Conservation (phyloP, 2,113 vertebrate species). For the Apaloderma vittatum region DNA sequence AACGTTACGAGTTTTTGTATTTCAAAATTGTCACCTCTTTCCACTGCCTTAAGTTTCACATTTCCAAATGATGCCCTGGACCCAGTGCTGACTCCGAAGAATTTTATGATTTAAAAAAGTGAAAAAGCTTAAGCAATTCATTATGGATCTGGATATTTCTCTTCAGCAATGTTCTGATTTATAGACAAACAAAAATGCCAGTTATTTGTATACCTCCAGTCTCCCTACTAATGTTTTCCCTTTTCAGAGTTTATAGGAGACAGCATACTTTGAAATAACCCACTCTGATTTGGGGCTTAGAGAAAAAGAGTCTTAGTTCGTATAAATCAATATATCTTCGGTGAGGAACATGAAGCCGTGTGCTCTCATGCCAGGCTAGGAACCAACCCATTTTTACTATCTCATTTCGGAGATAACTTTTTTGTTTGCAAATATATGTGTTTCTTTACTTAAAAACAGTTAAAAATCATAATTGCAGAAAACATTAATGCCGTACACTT, state of each 20-base stretch:
- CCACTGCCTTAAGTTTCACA: background rate
- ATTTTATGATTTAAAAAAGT: background rate
- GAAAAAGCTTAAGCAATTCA: background rate
- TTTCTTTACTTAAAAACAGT: background rate
- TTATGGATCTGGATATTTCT: background rate
- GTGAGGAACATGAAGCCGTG: background rate
- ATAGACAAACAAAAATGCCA: background rate
- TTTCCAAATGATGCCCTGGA: background rate
- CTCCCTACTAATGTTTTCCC: background rate
- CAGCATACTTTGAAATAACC: constrained; percentile 22
- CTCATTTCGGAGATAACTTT: background rate
- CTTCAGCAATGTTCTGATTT: background rate
- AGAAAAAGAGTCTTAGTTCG: constrained; percentile 1
- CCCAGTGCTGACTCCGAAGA: background rate
- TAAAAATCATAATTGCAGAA: background rate
- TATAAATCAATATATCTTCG: constrained; percentile 43
- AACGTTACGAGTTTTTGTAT: background rate
- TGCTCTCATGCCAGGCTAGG: background rate
- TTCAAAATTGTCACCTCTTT: background rate
- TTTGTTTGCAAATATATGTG: background rate
- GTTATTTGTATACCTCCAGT: background rate
- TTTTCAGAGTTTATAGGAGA: background rate
- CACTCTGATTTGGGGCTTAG: background rate
- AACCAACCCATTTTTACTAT: background rate
- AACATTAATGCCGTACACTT: background rate